Evolutionary conservation across 1,140 invertebrate species (phyloP).

Genomic region (Drosophila leontia): DNA sequence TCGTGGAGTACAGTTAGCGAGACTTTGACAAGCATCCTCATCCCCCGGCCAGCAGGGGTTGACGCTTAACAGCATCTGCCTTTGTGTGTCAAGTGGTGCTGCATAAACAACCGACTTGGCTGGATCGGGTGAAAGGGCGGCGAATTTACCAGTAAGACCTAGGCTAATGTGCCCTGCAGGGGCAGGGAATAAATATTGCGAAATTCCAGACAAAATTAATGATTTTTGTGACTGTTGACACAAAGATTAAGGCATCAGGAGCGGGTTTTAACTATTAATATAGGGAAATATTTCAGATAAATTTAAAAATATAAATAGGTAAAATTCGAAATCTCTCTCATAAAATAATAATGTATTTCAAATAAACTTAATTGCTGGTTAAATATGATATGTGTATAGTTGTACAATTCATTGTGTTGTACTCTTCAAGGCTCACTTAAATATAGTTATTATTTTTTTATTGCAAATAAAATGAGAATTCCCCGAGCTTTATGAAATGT

Average conservation of each 20-base stretch:
- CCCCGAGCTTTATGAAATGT: not conserved
- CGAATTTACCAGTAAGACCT: slow-evolving; percentile 19
- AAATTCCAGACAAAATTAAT: slow-evolving; percentile 1
- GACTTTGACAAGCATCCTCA: slow-evolving; percentile 51
- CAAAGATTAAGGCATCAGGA: not conserved
- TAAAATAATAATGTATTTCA: not conserved
- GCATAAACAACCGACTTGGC: slow-evolving; percentile 27
- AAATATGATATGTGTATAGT: not conserved
- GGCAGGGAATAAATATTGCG: not conserved
- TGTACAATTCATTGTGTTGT: not conserved
- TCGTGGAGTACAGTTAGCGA: slow-evolving; percentile 49
- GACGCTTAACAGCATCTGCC: slow-evolving; percentile 53
- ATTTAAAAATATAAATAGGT: not conserved
- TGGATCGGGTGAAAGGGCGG: slow-evolving; percentile 2
- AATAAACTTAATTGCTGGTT: not conserved
- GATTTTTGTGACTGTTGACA: not conserved
- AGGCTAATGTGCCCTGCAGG: slow-evolving; percentile 9
- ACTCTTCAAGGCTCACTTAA: not conserved
- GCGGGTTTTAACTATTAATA: not conserved
- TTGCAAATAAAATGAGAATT: not conserved
- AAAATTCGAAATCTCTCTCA: not conserved
- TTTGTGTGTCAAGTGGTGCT: slow-evolving; percentile 51
- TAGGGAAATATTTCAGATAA: not conserved
- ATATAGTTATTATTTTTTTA: not conserved
- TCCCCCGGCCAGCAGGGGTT: slow-evolving; percentile 29